A percentile compares a stretch with the other conserved stretches of the same genome.
phyloP scores from a whole-genome alignment of 2,888 invertebrate genomes.

The Chaetoderma sp. region DNA sequence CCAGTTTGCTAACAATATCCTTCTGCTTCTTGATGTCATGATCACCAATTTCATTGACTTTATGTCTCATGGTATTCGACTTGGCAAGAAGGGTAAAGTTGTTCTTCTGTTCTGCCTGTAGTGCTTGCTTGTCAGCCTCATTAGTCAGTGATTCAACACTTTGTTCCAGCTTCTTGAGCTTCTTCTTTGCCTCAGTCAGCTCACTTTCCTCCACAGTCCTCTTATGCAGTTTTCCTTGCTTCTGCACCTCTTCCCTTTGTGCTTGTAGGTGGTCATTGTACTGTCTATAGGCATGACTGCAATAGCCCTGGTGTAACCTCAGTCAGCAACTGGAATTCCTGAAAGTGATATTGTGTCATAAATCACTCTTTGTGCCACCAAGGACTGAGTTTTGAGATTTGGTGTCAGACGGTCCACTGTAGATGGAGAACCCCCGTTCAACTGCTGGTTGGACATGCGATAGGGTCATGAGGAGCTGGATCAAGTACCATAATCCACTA shows the following conservation, averaged over 20 bases:
- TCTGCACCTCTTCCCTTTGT: neutral
- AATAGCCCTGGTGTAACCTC: neutral
- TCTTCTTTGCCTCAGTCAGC: neutral
- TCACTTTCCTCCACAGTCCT: neutral
- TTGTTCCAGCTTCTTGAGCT: neutral
- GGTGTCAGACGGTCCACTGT: neutral
- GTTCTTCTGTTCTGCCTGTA: neutral
- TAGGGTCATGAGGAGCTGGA: conserved; percentile 6
- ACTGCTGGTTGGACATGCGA: conserved; percentile 25
- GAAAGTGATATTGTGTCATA: neutral
- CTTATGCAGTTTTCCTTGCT: neutral
- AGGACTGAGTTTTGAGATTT: conserved; percentile 3
- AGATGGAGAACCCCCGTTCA: conserved; percentile 21
- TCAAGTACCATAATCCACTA: conserved; percentile 12
- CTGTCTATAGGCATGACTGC: neutral
- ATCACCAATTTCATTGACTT: no score
- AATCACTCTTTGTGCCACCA: neutral
- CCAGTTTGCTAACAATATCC: no score
- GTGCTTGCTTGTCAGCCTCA: neutral
- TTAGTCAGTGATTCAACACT: neutral
- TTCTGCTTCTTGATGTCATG: no score
- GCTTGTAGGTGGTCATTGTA: neutral
- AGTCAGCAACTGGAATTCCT: neutral
- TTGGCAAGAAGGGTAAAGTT: no score
- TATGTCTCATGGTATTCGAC: no score